Evolutionary conservation across 2,797 vertebrate genomes (phyloP).

Genomic region (Sebastes taczanowskii): DNA sequence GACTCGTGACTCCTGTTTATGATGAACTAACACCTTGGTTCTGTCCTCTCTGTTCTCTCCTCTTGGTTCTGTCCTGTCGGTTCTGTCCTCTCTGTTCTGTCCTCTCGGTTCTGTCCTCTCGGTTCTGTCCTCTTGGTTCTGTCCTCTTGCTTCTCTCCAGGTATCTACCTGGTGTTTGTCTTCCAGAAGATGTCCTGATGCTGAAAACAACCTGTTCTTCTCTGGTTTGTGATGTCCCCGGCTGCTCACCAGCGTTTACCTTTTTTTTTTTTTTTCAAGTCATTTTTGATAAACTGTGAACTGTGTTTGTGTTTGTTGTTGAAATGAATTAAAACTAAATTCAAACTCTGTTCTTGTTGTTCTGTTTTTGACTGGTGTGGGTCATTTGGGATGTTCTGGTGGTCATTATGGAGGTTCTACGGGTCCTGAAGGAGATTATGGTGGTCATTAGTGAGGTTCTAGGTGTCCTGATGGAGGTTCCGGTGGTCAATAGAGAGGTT

Average conservation of each 20-base stretch:
- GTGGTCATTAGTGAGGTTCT: too few relatives aligned
- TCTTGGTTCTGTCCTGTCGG: too few relatives aligned
- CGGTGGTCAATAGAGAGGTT: too few relatives aligned
- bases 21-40: too few relatives aligned
- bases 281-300: background rate
- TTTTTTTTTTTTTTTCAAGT: background rate
- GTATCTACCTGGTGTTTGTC: slow-evolving; percentile 95
- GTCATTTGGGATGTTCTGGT: too few relatives aligned
- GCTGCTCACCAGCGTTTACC: background rate
- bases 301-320: background rate
- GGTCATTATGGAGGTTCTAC: too few relatives aligned
- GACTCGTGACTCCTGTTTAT: background rate
- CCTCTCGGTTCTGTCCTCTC: too few relatives aligned
- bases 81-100: too few relatives aligned
- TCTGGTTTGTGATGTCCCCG: background rate
- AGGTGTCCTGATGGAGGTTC: too few relatives aligned
- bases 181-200: slow-evolving; percentile 90
- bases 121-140: too few relatives aligned
- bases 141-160: slow-evolving; percentile 67
- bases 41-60: too few relatives aligned
- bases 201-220: background rate
- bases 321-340: background rate
- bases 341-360: background rate
- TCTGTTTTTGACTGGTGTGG: background rate
- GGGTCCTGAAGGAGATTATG: too few relatives aligned